A percentile compares a stretch with the other conserved stretches of the same genome.
Evolutionary conservation across 2,113 vertebrate species (phyloP).

Genomic region (Accipiter cooperii): DNA sequence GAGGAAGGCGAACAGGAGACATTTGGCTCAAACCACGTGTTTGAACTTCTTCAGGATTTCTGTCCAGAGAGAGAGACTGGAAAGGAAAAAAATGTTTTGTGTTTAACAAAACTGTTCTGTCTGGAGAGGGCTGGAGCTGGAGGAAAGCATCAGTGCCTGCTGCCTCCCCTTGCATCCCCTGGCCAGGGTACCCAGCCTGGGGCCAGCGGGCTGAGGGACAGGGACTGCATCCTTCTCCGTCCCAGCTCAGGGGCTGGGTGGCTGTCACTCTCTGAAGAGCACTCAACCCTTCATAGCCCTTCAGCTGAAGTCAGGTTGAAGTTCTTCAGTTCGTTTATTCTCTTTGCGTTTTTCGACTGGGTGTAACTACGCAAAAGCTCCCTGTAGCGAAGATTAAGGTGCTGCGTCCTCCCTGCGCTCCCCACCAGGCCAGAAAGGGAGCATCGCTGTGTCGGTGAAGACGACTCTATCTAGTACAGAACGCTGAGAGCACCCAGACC

Average conservation of each 20-base stretch:
- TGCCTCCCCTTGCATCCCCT: neutral
- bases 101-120: neutral
- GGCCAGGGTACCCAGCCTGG: neutral
- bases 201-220: neutral
- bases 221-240: neutral
- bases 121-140: neutral
- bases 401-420: neutral
- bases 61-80: neutral
- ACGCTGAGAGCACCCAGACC: neutral
- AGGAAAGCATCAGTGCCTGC: neutral
- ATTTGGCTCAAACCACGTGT: neutral
- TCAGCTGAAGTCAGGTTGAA: neutral
- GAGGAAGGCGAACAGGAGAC: neutral
- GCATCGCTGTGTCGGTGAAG: neutral
- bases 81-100: neutral
- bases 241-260: rapidly evolving
- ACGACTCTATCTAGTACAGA: neutral
- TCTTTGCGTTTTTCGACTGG: neutral
- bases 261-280: neutral
- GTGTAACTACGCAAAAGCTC: neutral
- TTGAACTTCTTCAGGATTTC: neutral
- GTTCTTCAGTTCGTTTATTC: neutral
- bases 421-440: neutral
- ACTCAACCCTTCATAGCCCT: neutral
- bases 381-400: neutral